Evolutionary conservation across 2,888 invertebrate genomes (phyloP).

Genomic region (Panzeria rudis): DNA sequence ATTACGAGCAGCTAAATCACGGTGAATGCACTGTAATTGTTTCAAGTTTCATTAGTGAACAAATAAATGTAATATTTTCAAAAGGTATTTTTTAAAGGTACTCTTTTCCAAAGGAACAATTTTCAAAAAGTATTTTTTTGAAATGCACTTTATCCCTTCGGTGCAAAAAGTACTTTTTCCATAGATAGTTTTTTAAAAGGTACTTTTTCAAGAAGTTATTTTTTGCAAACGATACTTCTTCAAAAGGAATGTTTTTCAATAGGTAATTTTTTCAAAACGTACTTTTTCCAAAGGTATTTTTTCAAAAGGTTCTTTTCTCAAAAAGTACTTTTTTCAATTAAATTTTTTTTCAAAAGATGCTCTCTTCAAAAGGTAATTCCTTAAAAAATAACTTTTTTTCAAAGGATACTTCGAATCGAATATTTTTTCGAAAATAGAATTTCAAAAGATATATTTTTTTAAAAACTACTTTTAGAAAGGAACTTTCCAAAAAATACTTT

Average conservation of each 20-base stretch:
- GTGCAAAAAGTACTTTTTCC: neutral
- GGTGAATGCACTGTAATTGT: constrained; percentile 93
- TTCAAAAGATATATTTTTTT: neutral
- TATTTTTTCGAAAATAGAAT: no score
- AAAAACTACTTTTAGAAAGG: neutral
- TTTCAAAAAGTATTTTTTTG: no score
- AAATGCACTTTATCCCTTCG: no score
- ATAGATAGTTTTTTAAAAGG: neutral
- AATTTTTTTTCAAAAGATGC: no score
- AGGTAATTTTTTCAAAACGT: neutral
- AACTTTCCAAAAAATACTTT: no score
- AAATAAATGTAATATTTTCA: neutral
- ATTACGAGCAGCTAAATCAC: constrained; percentile 98
- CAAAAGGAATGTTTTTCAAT: neutral
- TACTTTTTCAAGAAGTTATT: neutral
- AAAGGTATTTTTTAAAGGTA: neutral
- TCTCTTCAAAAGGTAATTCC: neutral
- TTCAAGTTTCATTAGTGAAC: neutral
- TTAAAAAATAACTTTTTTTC: neutral
- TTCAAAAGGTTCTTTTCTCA: no score
- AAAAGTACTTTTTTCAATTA: no score
- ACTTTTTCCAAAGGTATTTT: neutral
- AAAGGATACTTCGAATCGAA: no score
- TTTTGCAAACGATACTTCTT: neutral
- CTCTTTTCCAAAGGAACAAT: constrained; percentile 7